Evolutionary conservation across 2,888 invertebrate genomes (phyloP).

Genomic region (Cremastobaeus sp.): DNA sequence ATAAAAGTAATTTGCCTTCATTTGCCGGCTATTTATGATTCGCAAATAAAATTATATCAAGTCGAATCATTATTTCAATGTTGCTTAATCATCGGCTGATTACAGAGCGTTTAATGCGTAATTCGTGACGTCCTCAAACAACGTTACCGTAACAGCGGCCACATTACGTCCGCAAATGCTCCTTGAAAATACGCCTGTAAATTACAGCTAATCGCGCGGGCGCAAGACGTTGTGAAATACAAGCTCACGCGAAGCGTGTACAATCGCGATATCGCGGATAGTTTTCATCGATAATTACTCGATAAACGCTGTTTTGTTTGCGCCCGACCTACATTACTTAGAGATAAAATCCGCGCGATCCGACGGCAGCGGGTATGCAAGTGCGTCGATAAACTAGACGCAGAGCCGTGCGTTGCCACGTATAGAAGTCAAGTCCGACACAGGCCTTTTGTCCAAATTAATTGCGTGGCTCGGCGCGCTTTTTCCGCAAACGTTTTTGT

Average conservation of each 20-base stretch:
- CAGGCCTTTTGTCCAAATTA: conserved; percentile 19
- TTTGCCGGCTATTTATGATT: conserved; percentile 36
- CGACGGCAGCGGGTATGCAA: conserved; percentile 32
- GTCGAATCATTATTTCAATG: conserved; percentile 28
- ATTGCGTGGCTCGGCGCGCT: conserved; percentile 17
- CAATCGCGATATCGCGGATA: conserved; percentile 64
- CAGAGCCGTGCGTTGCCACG: not conserved
- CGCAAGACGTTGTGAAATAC: too few species aligned
- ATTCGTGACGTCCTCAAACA: too few species aligned
- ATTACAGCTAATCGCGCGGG: too few species aligned
- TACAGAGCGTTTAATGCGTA: conserved; percentile 25
- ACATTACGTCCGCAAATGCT: too few species aligned
- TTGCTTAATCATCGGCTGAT: conserved; percentile 16
- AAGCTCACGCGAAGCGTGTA: too few species aligned
- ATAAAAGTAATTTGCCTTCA: conserved; percentile 40
- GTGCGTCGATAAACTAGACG: conserved; percentile 8
- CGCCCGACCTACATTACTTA: conserved; percentile 77
- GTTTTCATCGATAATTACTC: conserved; percentile 75
- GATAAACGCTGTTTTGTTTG: conserved; percentile 74
- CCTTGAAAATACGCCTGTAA: too few species aligned
- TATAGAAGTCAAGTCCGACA: not conserved
- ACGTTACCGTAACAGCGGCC: too few species aligned
- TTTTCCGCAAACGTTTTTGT: conserved; percentile 31
- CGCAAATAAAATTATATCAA: conserved; percentile 35
- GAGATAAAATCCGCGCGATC: conserved; percentile 69